Conservation (phyloP, 2,797 vertebrate genomes). For the Heliangelus exortis region DNA sequence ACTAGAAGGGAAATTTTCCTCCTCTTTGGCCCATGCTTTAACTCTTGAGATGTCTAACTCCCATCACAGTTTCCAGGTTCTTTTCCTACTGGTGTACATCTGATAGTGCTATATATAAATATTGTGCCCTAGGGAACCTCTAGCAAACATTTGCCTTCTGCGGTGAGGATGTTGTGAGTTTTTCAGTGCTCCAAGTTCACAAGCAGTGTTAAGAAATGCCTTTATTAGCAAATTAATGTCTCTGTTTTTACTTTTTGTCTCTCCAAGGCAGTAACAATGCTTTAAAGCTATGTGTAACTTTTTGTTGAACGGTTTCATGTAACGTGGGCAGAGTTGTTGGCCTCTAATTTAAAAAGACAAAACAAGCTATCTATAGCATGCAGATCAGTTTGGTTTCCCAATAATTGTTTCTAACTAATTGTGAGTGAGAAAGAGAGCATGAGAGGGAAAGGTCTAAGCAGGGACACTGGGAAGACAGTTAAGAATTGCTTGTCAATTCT, state of each 20-base stretch:
- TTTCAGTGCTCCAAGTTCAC: background rate
- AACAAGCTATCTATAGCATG: background rate
- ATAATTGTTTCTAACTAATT: background rate
- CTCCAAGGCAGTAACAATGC: background rate
- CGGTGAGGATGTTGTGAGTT: background rate
- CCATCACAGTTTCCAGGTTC: background rate
- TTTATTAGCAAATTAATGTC: background rate
- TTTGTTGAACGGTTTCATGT: background rate
- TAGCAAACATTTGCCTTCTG: background rate
- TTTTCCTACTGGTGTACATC: background rate
- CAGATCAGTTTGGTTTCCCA: background rate
- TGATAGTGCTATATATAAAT: background rate
- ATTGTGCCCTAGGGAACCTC: background rate
- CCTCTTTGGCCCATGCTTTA: background rate
- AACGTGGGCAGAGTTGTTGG: background rate
- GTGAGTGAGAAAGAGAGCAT: background rate
- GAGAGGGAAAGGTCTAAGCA: conserved; percentile 11
- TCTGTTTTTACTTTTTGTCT: background rate
- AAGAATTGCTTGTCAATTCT: background rate
- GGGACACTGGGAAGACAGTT: background rate
- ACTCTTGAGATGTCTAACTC: background rate
- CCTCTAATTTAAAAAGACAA: background rate
- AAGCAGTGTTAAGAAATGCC: background rate
- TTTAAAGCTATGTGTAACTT: background rate
- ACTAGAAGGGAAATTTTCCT: background rate